Conservation (phyloP, 2,113 vertebrate genomes). For the Bos javanicus region DNA sequence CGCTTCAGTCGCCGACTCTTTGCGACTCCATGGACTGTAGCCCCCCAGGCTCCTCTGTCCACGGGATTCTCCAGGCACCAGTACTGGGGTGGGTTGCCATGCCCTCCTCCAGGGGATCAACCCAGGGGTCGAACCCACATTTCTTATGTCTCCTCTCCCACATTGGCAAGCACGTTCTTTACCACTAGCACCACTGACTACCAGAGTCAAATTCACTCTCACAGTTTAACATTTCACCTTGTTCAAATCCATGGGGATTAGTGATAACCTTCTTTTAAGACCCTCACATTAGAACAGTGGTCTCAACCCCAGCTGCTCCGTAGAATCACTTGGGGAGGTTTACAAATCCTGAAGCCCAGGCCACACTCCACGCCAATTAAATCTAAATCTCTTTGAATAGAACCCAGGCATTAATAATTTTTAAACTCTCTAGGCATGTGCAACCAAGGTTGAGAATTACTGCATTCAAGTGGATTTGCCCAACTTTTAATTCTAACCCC, state of each 20-base stretch:
- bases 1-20: not conserved
- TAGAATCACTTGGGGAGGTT: not conserved
- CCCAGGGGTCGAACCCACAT: not conserved
- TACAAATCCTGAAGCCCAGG: not conserved
- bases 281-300: not conserved
- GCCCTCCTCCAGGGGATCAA: not conserved
- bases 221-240: not conserved
- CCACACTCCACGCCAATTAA: not conserved
- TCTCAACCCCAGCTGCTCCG: not conserved
- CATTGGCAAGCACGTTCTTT: not conserved
- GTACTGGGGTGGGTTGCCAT: not conserved
- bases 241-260: not conserved
- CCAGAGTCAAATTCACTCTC: not conserved
- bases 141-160: not conserved
- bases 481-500: not conserved
- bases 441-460: not conserved
- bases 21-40: not conserved
- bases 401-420: not conserved
- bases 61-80: not conserved
- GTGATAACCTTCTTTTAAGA: not conserved
- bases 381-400: conserved; percentile 1
- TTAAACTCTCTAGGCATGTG: not conserved
- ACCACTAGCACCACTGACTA: not conserved
- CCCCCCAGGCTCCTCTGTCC: not conserved
- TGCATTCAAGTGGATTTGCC: not conserved